Percentiles rank a stretch among this genome's conserved stretches.
phyloP scores from a whole-genome alignment of 2,888 invertebrate species.

The Hypselothyrea guttata region DNA sequence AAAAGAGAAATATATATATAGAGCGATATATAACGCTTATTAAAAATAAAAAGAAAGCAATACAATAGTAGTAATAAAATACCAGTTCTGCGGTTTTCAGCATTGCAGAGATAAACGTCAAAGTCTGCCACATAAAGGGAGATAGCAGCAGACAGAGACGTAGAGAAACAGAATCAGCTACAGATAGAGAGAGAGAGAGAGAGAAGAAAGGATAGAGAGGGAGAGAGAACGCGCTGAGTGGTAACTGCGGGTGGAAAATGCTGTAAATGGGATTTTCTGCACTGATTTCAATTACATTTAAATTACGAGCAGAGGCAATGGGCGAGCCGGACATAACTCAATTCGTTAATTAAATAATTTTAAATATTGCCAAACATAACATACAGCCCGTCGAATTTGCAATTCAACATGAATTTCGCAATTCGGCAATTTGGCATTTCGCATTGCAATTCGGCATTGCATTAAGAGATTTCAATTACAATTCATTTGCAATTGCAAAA shows the following conservation, averaged over 20 bases:
- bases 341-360: slow-evolving; percentile 77
- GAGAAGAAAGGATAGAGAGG: too few species aligned
- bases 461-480: slow-evolving; percentile 71
- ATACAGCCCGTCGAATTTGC: slow-evolving; percentile 33
- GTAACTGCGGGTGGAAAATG: not conserved
- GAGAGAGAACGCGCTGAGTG: not conserved
- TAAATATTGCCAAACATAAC: slow-evolving; percentile 68
- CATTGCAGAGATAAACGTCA: slow-evolving; percentile 44
- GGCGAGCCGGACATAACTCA: slow-evolving; percentile 56
- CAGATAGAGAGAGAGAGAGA: too few species aligned
- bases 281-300: slow-evolving; percentile 73
- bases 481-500: slow-evolving; percentile 52
- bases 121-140: too few species aligned
- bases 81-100: slow-evolving; percentile 29
- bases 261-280: slow-evolving; percentile 56
- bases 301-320: slow-evolving; percentile 50
- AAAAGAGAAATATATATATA: too few species aligned
- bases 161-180: too few species aligned
- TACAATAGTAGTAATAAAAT: slow-evolving; percentile 8
- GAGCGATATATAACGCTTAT: too few species aligned
- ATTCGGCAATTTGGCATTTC: slow-evolving; percentile 12
- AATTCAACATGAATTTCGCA: slow-evolving; percentile 23
- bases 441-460: slow-evolving; percentile 42
- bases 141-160: too few species aligned
- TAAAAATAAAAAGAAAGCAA: slow-evolving; percentile 1